A percentile compares a stretch with the other conserved stretches of the same genome.
Conservation (phyloP, 1,140 invertebrate genomes). For the Mya arenaria region DNA sequence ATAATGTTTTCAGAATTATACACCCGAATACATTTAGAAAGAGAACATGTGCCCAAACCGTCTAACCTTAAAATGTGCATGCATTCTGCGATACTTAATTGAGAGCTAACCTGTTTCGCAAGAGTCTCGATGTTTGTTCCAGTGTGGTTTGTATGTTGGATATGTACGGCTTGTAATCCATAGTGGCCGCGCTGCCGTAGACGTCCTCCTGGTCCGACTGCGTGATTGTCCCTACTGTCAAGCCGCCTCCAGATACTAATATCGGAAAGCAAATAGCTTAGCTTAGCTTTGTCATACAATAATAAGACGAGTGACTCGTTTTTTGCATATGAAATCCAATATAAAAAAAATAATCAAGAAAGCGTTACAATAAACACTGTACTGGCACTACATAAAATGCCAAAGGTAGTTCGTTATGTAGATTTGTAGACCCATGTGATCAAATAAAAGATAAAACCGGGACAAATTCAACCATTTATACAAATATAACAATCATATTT, state of each 20-base stretch:
- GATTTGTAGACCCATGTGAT: no score
- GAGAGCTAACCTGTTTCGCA: constrained; percentile 23
- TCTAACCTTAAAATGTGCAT: neutral
- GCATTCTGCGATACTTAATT: neutral
- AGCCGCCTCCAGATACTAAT: constrained; percentile 1
- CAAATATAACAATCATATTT: no score
- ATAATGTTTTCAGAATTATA: neutral
- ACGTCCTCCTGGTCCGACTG: neutral
- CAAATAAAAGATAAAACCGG: no score
- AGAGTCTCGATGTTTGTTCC: constrained; percentile 23
- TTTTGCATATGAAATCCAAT: no score
- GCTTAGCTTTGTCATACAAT: no score
- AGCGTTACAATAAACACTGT: no score
- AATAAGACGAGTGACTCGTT: no score
- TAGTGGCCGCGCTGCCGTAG: constrained; percentile 32
- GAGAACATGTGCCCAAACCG: neutral
- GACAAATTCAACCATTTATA: no score
- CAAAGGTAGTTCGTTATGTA: no score
- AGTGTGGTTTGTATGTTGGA: neutral
- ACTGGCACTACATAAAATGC: no score
- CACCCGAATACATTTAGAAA: neutral
- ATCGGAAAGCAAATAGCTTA: no score
- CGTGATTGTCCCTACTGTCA: constrained; percentile 12
- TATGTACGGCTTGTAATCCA: constrained; percentile 29
- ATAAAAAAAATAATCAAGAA: no score